Conservation (phyloP, 2,113 vertebrate genomes). For the Platichthys flesus region DNA sequence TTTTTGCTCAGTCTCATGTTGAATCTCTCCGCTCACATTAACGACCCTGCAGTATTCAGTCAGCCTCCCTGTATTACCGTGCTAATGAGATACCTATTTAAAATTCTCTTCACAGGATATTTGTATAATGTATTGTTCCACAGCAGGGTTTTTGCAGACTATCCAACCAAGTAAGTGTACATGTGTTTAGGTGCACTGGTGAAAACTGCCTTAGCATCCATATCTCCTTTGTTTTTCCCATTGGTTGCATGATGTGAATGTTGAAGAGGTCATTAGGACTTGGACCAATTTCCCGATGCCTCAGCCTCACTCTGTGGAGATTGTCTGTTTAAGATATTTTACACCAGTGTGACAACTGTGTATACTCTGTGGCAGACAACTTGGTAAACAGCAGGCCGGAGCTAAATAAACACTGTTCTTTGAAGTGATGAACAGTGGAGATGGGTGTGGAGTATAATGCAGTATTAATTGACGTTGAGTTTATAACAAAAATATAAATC, state of each 20-base stretch:
- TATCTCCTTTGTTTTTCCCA: conserved; percentile 32
- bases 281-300: background rate
- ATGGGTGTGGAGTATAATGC: background rate
- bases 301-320: background rate
- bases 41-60: conserved; percentile 71
- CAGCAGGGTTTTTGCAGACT: conserved; percentile 62
- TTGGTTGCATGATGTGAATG: conserved; percentile 36
- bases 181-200: conserved; percentile 42
- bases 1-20: conserved; percentile 62
- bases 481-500: background rate
- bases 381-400: conserved; percentile 14
- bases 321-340: conserved; percentile 2
- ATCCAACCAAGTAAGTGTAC: conserved; percentile 50
- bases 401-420: conserved; percentile 23
- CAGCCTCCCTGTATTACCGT: conserved; percentile 70
- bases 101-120: conserved; percentile 77
- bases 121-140: conserved; percentile 79
- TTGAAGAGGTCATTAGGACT: conserved; percentile 14
- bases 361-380: background rate
- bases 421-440: background rate
- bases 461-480: background rate
- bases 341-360: conserved; percentile 21
- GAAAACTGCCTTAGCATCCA: conserved; percentile 28
- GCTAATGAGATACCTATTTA: conserved; percentile 81
- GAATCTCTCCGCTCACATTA: conserved; percentile 73